These are phyloP conservation scores for Erebia palarica DNA, from an alignment of 2,888 invertebrate genomes.

Conservation along the genomic window DNA sequence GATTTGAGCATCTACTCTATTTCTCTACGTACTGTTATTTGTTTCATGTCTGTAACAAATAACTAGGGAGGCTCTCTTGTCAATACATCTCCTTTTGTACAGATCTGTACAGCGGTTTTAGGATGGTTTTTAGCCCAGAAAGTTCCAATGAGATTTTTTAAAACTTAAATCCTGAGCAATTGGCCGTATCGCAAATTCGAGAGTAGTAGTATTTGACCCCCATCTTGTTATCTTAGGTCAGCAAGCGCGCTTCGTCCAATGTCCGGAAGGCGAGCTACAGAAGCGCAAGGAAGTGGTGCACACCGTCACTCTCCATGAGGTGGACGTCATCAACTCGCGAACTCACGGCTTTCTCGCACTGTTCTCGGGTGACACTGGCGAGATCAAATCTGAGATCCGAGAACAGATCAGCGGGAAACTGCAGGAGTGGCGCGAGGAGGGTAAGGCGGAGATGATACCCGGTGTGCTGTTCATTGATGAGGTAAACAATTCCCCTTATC, in stretches of 20 bases:
- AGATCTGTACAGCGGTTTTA: no score
- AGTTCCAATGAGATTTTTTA: no score
- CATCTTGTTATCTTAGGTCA: conserved; percentile 67
- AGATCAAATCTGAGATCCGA: conserved; percentile 98
- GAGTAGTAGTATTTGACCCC: no score
- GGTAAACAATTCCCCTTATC: conserved; percentile 63
- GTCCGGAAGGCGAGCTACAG: conserved; percentile 99
- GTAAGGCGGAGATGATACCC: conserved; percentile 99
- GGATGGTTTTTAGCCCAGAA: no score
- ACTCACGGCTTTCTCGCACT: conserved; percentile 98
- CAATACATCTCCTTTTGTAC: no score
- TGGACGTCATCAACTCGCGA: conserved; percentile 99
- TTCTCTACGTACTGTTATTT: no score
- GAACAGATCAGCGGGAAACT: conserved; percentile 99
- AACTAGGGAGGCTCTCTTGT: no score
- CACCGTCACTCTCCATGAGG: conserved; percentile 99
- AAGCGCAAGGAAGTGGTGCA: conserved; percentile 99
- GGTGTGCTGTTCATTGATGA: conserved; percentile 99
- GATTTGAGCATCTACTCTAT: no score
- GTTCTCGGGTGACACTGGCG: conserved; percentile 99
- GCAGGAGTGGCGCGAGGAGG: conserved; percentile 99
- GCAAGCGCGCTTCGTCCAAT: conserved; percentile 96
- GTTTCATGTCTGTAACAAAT: no score
- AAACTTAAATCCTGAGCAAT: no score
- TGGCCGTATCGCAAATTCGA: no score